A percentile compares a stretch with the other conserved stretches of the same genome.
Evolutionary conservation across 2,888 invertebrate genomes (phyloP).

Genomic region (Synanthedon formicaeformis): DNA sequence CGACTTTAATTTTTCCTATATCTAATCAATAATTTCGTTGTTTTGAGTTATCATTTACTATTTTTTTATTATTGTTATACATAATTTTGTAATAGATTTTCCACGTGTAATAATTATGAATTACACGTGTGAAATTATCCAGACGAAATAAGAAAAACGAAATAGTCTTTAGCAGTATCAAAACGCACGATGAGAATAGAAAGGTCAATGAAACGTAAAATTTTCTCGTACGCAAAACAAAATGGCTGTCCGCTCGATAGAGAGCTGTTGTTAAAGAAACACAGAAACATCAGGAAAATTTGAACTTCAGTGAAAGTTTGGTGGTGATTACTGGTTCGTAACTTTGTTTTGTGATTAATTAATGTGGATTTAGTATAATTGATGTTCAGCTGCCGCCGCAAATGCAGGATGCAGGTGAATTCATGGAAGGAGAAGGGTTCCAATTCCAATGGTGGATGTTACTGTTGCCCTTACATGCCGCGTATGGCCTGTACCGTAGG

Average conservation of each 20-base stretch:
- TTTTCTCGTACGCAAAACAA: constrained; percentile 30
- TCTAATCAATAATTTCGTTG: too few species aligned
- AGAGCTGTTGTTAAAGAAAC: constrained; percentile 55
- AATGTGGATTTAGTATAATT: constrained; percentile 62
- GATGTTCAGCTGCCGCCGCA: constrained; percentile 40
- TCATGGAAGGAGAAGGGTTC: constrained; percentile 14
- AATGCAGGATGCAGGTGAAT: constrained; percentile 10
- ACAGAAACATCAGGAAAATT: constrained; percentile 40
- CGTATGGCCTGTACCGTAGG: constrained; percentile 52
- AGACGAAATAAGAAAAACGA: too few species aligned
- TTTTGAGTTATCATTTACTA: too few species aligned
- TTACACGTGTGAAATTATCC: too few species aligned
- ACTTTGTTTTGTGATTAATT: constrained; percentile 66
- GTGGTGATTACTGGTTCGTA: constrained; percentile 66
- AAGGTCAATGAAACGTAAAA: constrained; percentile 16
- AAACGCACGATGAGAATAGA: constrained; percentile 17
- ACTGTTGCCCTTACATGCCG: constrained; percentile 22
- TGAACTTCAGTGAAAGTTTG: constrained; percentile 65
- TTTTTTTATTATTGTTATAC: too few species aligned
- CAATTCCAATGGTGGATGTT: constrained; percentile 19
- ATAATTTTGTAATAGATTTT: too few species aligned
- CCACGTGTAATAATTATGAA: too few species aligned
- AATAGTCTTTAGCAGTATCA: neutral
- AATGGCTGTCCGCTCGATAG: constrained; percentile 61
- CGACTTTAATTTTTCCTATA: too few species aligned